phyloP scores from a whole-genome alignment of 1,140 invertebrate species.

The Papilio machaon region DNA sequence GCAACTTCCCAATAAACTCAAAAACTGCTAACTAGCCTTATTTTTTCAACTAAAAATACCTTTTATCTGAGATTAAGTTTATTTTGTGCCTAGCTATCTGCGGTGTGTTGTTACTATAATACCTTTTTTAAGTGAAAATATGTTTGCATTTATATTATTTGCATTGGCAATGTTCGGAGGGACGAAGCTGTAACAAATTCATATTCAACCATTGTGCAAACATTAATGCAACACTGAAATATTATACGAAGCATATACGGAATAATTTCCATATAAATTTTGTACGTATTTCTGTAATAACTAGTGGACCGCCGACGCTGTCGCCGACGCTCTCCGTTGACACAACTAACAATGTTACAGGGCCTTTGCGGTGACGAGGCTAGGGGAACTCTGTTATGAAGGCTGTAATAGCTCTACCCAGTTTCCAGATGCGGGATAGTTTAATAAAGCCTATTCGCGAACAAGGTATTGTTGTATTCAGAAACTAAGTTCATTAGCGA shows the following conservation, averaged over 20 bases:
- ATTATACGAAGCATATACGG: constrained; percentile 12
- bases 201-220: constrained; percentile 10
- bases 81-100: too few species aligned
- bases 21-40: too few species aligned
- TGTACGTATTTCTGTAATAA: constrained; percentile 30
- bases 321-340: constrained; percentile 25
- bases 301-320: constrained; percentile 17
- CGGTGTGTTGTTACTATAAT: background rate
- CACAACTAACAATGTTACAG: constrained; percentile 35
- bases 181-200: background rate
- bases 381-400: constrained; percentile 28
- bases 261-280: constrained; percentile 25
- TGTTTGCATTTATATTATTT: background rate
- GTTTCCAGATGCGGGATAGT: constrained; percentile 30
- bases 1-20: too few species aligned
- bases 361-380: constrained; percentile 18
- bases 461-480: constrained; percentile 27
- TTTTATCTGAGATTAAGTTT: too few species aligned
- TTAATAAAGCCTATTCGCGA: constrained; percentile 37
- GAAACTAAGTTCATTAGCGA: constrained; percentile 34
- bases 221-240: constrained; percentile 12
- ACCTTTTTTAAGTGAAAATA: background rate
- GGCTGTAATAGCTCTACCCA: constrained; percentile 33
- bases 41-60: too few species aligned
- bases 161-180: background rate